These are phyloP conservation scores for Ictalurus punctatus DNA, from an alignment of 2,113 vertebrate species.

Conservation along the genomic window DNA sequence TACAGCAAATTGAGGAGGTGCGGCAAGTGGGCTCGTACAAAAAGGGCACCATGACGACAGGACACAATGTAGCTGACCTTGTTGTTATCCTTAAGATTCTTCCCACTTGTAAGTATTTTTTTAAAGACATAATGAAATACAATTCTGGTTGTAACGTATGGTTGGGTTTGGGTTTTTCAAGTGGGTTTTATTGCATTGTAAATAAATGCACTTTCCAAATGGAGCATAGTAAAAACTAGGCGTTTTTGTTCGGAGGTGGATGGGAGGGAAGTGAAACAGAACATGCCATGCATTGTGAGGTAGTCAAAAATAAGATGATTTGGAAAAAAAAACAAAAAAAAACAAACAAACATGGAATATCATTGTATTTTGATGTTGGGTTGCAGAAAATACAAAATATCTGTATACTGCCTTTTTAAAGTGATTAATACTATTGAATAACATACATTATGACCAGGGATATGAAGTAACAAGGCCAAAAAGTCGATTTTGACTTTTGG, in stretches of 20 bases:
- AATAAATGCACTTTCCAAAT: neutral
- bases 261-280: neutral
- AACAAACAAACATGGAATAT: neutral
- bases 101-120: constrained; percentile 83
- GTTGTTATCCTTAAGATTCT: constrained; percentile 98
- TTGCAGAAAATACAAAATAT: neutral
- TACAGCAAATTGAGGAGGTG: constrained; percentile 96
- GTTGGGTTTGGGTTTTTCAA: neutral
- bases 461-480: neutral
- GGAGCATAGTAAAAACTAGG: no score
- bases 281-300: neutral
- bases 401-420: neutral
- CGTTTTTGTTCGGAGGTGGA: neutral
- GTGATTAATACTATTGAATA: neutral
- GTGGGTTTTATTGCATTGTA: neutral
- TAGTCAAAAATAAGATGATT: neutral
- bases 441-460: neutral
- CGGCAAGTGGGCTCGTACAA: constrained; percentile 98
- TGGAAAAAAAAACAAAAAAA: neutral
- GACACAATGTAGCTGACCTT: constrained; percentile 94
- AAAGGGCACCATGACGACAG: constrained; percentile 96
- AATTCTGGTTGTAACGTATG: neutral
- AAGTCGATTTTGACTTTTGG: neutral
- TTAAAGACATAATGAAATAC: neutral
- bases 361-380: neutral